A percentile compares a stretch with the other conserved stretches of the same genome.
phyloP scores from a whole-genome alignment of 2,113 vertebrate genomes.

The Okapia johnstoni region DNA sequence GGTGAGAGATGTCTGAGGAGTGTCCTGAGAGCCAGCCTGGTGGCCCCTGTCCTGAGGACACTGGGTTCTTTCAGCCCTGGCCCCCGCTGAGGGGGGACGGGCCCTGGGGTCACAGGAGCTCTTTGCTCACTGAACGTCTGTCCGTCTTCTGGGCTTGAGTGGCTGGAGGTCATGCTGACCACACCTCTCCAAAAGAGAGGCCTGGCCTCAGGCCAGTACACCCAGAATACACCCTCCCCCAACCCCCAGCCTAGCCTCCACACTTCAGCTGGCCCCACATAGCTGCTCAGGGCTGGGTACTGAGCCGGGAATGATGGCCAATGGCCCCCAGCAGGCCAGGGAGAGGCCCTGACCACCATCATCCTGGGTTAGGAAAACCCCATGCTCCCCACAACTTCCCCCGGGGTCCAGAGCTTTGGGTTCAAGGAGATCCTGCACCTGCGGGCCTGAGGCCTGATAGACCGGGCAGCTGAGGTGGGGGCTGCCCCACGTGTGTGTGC shows the following conservation, averaged over 20 bases:
- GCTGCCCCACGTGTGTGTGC: not conserved
- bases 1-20: not conserved
- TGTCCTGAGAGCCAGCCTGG: not conserved
- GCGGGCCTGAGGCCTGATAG: rapidly evolving
- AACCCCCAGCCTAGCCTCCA: too few species aligned
- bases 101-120: not conserved
- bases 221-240: not conserved
- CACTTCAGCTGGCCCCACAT: not conserved
- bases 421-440: not conserved
- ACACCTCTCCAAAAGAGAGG: not conserved
- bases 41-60: not conserved
- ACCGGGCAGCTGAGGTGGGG: not conserved
- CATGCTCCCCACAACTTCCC: not conserved
- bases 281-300: not conserved
- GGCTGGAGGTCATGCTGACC: not conserved
- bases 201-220: not conserved
- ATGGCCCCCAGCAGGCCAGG: not conserved
- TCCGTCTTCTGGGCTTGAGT: not conserved
- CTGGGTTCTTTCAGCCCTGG: not conserved
- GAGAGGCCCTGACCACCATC: not conserved
- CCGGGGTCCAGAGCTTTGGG: not conserved
- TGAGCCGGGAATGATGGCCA: not conserved
- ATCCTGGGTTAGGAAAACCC: not conserved
- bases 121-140: not conserved
- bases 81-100: not conserved